These are phyloP conservation scores for Tanaodytes sp. DNA, from an alignment of 2,888 invertebrate genomes.

Conservation along the genomic window DNA sequence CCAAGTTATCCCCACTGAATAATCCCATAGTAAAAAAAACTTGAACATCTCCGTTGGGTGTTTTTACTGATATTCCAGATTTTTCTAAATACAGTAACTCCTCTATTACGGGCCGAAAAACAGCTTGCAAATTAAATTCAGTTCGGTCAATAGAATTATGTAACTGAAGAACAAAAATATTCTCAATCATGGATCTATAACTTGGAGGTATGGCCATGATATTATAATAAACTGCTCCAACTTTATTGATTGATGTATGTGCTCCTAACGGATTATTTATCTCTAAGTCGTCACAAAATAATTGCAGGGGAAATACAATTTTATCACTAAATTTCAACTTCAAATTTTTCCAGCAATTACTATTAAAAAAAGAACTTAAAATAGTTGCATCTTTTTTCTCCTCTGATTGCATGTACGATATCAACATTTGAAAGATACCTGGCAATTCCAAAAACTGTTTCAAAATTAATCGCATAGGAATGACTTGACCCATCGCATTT, in stretches of 20 bases:
- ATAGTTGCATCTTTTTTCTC: neutral
- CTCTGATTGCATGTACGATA: constrained; percentile 9
- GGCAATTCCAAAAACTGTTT: constrained; percentile 25
- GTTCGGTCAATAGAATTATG: too few relatives aligned
- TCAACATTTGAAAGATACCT: constrained; percentile 1
- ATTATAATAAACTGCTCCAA: constrained; percentile 14
- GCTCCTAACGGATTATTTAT: constrained; percentile 53
- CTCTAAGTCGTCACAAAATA: constrained; percentile 55
- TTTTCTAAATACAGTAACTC: too few relatives aligned
- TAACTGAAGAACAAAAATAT: constrained; percentile 49
- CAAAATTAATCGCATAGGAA: constrained; percentile 16
- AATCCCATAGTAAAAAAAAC: too few relatives aligned
- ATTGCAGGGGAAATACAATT: constrained; percentile 42
- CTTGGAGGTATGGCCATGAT: constrained; percentile 48
- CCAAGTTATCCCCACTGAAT: too few relatives aligned
- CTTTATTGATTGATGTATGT: constrained; percentile 45
- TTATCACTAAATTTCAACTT: constrained; percentile 20
- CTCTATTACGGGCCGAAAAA: too few relatives aligned
- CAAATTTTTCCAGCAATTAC: constrained; percentile 23
- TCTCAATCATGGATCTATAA: constrained; percentile 46
- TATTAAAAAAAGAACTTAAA: constrained; percentile 13
- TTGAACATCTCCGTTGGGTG: too few relatives aligned
- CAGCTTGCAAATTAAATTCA: too few relatives aligned
- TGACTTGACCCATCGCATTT: constrained; percentile 13
- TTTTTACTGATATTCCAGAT: too few relatives aligned